phyloP scores from a whole-genome alignment of 2,888 invertebrate genomes.

The Neuroscelio doddi region DNA sequence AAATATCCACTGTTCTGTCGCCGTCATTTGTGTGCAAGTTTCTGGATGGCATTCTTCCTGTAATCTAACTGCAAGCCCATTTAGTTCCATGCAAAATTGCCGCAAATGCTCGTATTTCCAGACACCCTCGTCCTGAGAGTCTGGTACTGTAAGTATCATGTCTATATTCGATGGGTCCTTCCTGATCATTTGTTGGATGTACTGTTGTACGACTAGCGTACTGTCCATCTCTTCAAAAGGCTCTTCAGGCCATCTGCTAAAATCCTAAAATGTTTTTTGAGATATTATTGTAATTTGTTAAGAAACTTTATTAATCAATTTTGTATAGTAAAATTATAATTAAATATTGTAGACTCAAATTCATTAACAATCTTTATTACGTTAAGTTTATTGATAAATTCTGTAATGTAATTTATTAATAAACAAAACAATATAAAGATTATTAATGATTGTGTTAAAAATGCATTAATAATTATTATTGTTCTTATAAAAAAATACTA shows the following conservation, averaged over 20 bases:
- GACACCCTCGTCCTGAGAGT: slow-evolving; percentile 97
- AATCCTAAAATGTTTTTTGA: slow-evolving; percentile 82
- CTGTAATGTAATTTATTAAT: too few relatives aligned
- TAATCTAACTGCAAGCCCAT: slow-evolving; percentile 96
- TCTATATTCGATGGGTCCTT: slow-evolving; percentile 95
- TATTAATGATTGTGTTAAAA: too few relatives aligned
- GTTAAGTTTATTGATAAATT: too few relatives aligned
- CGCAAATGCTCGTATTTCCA: slow-evolving; percentile 99
- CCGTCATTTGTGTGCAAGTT: slow-evolving; percentile 99
- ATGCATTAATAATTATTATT: too few relatives aligned
- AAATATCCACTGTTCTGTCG: slow-evolving; percentile 99
- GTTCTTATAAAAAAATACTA: too few relatives aligned
- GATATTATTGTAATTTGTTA: too few relatives aligned
- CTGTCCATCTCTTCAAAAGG: slow-evolving; percentile 99
- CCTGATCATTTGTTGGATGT: slow-evolving; percentile 97
- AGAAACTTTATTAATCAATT: too few relatives aligned
- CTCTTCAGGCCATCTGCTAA: slow-evolving; percentile 98
- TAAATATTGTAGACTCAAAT: too few relatives aligned
- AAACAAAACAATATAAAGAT: too few relatives aligned
- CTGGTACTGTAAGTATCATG: slow-evolving; percentile 95
- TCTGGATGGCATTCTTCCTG: slow-evolving; percentile 98
- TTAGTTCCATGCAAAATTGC: slow-evolving; percentile 99
- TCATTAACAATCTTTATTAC: too few relatives aligned
- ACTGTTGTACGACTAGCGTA: slow-evolving; percentile 98
- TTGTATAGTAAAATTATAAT: too few relatives aligned